phyloP scores from a whole-genome alignment of 2,797 vertebrate genomes.

The Tapirus indicus region DNA sequence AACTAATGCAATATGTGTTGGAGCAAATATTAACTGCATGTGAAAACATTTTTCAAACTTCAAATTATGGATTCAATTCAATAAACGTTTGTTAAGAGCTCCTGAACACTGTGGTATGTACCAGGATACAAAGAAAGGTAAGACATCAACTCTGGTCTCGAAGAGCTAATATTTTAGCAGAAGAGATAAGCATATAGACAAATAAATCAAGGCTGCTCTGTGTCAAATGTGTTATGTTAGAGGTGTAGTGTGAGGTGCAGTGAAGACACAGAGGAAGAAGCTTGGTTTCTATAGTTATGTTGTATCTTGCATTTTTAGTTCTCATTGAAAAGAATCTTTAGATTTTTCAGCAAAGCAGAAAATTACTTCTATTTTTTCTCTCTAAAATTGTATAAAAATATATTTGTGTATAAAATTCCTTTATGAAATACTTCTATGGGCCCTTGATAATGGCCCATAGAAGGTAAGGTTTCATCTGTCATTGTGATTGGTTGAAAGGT shows the following conservation, averaged over 20 bases:
- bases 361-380: background rate
- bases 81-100: constrained; percentile 13
- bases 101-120: background rate
- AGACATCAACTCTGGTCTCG: background rate
- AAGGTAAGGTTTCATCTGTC: constrained; percentile 40
- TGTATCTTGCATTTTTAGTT: background rate
- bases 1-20: background rate
- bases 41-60: background rate
- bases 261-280: background rate
- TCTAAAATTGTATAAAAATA: background rate
- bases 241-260: background rate
- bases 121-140: background rate
- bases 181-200: background rate
- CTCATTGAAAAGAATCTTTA: background rate
- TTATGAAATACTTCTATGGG: background rate
- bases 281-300: background rate
- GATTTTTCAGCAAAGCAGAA: constrained; percentile 3
- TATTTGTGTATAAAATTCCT: background rate
- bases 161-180: constrained; percentile 3
- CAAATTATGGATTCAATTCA: background rate
- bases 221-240: background rate
- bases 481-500: constrained; percentile 62
- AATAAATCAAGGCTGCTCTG: background rate
- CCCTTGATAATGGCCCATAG: background rate
- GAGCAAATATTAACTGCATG: background rate